Percentiles rank a stretch among this genome's conserved stretches.
phyloP scores from a whole-genome alignment of 2,113 vertebrate species.

The Oreotrochilus melanogaster region DNA sequence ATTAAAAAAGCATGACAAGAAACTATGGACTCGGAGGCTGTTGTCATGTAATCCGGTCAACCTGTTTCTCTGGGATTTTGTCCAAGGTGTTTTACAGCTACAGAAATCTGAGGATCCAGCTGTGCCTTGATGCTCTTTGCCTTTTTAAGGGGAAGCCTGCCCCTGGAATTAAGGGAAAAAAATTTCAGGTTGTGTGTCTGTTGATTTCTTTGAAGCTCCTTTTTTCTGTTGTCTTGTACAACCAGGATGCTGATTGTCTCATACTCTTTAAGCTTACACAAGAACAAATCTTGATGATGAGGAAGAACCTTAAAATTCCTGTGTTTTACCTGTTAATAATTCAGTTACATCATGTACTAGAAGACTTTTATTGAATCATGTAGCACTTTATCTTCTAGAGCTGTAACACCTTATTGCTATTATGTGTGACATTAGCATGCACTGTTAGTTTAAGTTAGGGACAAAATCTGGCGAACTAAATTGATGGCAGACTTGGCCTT shows the following conservation, averaged over 20 bases:
- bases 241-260: fast-evolving
- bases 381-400: neutral
- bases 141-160: neutral
- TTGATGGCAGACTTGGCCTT: neutral
- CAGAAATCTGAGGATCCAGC: neutral
- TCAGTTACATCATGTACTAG: neutral
- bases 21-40: neutral
- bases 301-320: neutral
- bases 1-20: neutral
- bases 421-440: neutral
- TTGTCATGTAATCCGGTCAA: neutral
- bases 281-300: neutral
- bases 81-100: neutral
- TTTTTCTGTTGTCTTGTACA: neutral
- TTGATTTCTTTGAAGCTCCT: neutral
- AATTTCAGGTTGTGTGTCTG: neutral
- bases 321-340: neutral
- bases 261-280: neutral
- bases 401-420: neutral
- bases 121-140: neutral
- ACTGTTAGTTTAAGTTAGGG: neutral
- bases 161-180: neutral
- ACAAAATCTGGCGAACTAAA: neutral
- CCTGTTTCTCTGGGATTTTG: neutral
- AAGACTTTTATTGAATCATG: neutral